phyloP scores from a whole-genome alignment of 2,113 vertebrate species.

The Antennarius striatus region DNA sequence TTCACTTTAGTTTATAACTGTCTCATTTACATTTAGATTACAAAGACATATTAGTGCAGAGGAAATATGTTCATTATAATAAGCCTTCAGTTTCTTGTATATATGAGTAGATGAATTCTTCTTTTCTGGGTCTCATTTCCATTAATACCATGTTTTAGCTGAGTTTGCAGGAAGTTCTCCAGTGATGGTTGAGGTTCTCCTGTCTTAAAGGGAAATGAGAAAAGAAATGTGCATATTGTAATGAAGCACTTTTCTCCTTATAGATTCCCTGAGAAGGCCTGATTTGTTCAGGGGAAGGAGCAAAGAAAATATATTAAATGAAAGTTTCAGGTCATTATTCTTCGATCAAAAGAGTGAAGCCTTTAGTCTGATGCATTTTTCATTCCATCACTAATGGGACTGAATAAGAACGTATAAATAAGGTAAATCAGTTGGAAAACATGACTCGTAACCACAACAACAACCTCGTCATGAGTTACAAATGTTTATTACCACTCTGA shows the following conservation, averaged over 20 bases:
- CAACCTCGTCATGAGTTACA: constrained; percentile 6
- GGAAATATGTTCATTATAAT: constrained; percentile 2
- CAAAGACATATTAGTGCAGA: neutral
- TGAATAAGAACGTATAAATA: neutral
- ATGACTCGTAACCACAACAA: constrained; percentile 3
- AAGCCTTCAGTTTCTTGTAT: neutral
- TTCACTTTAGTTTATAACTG: neutral
- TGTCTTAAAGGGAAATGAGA: no score
- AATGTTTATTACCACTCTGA: constrained; percentile 20
- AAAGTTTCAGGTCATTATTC: neutral
- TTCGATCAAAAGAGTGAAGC: neutral
- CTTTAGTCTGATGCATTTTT: neutral
- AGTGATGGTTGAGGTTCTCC: neutral
- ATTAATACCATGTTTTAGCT: constrained; percentile 2
- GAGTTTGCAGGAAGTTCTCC: neutral
- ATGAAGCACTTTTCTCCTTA: neutral
- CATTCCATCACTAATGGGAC: neutral
- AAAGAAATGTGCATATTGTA: neutral
- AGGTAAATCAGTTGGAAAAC: constrained; percentile 4
- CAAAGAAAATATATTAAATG: neutral
- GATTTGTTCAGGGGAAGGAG: constrained; percentile 1
- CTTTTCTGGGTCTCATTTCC: neutral
- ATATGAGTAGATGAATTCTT: neutral
- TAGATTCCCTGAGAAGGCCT: constrained; percentile 7
- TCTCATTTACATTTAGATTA: constrained; percentile 34